These are phyloP conservation scores for Phyto melanocephala DNA, from an alignment of 2,888 invertebrate genomes.

Conservation along the genomic window DNA sequence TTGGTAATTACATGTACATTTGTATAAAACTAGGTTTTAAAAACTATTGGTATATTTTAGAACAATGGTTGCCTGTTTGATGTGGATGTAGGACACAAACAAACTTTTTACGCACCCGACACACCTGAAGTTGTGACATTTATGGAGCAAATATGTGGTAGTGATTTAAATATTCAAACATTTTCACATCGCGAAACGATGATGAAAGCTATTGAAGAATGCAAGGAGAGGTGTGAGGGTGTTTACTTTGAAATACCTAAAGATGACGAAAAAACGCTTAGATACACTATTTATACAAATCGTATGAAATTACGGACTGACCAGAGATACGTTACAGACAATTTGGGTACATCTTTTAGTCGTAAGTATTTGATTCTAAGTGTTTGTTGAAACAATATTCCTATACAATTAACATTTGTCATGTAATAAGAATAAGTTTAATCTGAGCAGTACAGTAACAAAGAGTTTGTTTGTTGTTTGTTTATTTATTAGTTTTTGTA, in stretches of 20 bases:
- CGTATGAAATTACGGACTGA: conserved; percentile 52
- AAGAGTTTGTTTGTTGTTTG: too few relatives aligned
- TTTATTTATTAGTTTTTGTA: too few relatives aligned
- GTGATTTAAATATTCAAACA: conserved; percentile 47
- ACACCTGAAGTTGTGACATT: conserved; percentile 48
- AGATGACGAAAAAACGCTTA: neutral
- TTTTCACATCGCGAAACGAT: conserved; percentile 52
- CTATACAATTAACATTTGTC: too few relatives aligned
- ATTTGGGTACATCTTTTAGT: conserved; percentile 55
- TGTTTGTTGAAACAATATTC: too few relatives aligned
- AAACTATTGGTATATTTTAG: conserved; percentile 8
- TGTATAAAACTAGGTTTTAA: neutral
- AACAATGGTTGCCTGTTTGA: conserved; percentile 54
- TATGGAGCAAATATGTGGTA: conserved; percentile 52
- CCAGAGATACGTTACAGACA: conserved; percentile 55
- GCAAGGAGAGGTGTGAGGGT: conserved; percentile 54
- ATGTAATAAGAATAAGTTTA: too few relatives aligned
- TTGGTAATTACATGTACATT: conserved; percentile 29
- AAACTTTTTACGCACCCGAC: conserved; percentile 58
- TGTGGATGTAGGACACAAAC: conserved; percentile 44
- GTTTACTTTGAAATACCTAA: conserved; percentile 40
- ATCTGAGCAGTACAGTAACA: too few relatives aligned
- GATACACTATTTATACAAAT: conserved; percentile 58
- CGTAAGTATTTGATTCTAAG: conserved; percentile 31
- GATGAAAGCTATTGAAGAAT: conserved; percentile 58